phyloP scores from a whole-genome alignment of 2,888 invertebrate species.

The Mycalesis mineus region DNA sequence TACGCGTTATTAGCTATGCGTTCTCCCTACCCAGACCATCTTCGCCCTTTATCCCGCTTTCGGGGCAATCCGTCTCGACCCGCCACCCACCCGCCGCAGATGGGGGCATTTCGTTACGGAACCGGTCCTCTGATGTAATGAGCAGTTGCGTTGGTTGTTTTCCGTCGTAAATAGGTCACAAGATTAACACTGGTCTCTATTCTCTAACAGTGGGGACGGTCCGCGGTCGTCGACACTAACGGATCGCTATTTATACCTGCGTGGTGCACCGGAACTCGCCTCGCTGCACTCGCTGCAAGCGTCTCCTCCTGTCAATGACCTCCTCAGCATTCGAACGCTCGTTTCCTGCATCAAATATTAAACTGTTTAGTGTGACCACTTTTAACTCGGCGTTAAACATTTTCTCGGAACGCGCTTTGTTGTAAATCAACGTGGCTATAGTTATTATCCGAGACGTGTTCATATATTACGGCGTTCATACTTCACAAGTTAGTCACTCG shows the following conservation, averaged over 20 bases:
- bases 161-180: slow-evolving; percentile 53
- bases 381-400: slow-evolving; percentile 4
- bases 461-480: not conserved
- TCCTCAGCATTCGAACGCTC: slow-evolving; percentile 42
- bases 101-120: slow-evolving; percentile 35
- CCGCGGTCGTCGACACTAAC: slow-evolving; percentile 77
- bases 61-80: slow-evolving; percentile 41
- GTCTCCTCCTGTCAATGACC: slow-evolving; percentile 74
- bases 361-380: slow-evolving; percentile 13
- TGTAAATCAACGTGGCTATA: not conserved
- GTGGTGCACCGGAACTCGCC: slow-evolving; percentile 75
- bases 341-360: slow-evolving; percentile 36
- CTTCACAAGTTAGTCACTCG: not conserved
- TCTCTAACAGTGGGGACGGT: slow-evolving; percentile 39
- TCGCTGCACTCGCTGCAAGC: slow-evolving; percentile 75
- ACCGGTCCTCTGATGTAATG: slow-evolving; percentile 39
- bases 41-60: slow-evolving; percentile 40
- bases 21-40: slow-evolving; percentile 46
- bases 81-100: slow-evolving; percentile 43
- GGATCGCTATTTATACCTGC: slow-evolving; percentile 77
- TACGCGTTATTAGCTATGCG: slow-evolving; percentile 63
- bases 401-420: not conserved
- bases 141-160: slow-evolving; percentile 35
- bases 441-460: not conserved
- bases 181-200: slow-evolving; percentile 30